Evolutionary conservation across 2,888 invertebrate species (phyloP).

Genomic region (Reticulitermes lucifugus): DNA sequence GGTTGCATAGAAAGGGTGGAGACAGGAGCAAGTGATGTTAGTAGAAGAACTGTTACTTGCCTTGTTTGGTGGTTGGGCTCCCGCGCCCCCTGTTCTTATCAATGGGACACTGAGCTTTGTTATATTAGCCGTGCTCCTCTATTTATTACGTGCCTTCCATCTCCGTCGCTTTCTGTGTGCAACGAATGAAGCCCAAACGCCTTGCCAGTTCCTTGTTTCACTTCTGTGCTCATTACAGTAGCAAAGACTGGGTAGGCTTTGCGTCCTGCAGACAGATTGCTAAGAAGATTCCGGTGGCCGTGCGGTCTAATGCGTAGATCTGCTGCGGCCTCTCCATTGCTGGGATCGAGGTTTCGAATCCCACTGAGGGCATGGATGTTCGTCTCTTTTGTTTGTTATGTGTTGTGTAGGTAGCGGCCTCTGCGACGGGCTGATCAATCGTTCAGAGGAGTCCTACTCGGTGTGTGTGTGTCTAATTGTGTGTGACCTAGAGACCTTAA

Average conservation of each 20-base stretch:
- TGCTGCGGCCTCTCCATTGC: too few species aligned
- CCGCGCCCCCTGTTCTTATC: not conserved
- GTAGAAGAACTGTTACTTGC: not conserved
- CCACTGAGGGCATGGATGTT: too few species aligned
- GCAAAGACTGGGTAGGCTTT: not conserved
- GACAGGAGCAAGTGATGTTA: not conserved
- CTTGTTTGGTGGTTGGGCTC: not conserved
- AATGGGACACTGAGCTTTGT: conserved; percentile 12
- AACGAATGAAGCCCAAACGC: not conserved
- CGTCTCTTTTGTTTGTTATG: too few species aligned
- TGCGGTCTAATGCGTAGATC: too few species aligned
- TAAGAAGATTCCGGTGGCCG: too few species aligned
- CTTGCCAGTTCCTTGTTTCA: not conserved
- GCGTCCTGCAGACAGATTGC: not conserved
- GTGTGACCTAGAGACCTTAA: too few species aligned
- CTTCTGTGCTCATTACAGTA: not conserved
- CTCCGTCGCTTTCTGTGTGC: not conserved
- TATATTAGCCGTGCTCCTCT: not conserved
- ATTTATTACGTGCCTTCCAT: not conserved
- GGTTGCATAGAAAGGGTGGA: not conserved
- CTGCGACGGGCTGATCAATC: too few species aligned
- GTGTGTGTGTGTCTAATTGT: too few species aligned
- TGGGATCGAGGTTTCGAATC: too few species aligned
- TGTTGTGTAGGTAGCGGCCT: too few species aligned
- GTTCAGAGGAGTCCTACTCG: too few species aligned